These are phyloP conservation scores for Trichomalopsis sarcophagae DNA, from an alignment of 1,140 invertebrate genomes.

Conservation along the genomic window DNA sequence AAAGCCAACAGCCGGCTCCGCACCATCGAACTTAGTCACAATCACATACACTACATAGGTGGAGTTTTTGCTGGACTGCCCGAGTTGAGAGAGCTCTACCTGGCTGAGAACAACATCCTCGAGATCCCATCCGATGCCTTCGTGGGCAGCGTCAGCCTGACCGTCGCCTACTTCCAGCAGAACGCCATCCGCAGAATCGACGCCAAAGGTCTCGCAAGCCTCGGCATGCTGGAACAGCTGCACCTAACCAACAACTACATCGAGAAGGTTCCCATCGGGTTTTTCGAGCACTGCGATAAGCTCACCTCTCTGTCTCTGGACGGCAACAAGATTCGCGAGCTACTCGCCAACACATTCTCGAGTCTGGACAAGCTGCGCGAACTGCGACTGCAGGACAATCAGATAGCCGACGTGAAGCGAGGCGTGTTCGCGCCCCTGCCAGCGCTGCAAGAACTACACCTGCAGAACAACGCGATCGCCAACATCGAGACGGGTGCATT, in stretches of 20 bases:
- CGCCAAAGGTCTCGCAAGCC: slow-evolving; percentile 81
- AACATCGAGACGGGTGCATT: slow-evolving; percentile 90
- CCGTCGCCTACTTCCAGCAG: slow-evolving; percentile 90
- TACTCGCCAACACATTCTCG: slow-evolving; percentile 87
- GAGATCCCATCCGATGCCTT: slow-evolving; percentile 89
- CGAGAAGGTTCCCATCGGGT: slow-evolving; percentile 81
- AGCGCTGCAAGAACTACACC: slow-evolving; percentile 86
- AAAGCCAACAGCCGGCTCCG: slow-evolving; percentile 83
- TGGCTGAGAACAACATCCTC: slow-evolving; percentile 93
- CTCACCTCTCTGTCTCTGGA: slow-evolving; percentile 91
- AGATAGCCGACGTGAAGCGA: slow-evolving; percentile 82
- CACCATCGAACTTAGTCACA: slow-evolving; percentile 90
- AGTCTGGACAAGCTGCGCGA: slow-evolving; percentile 84
- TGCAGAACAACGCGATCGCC: slow-evolving; percentile 90
- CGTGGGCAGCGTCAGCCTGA: slow-evolving; percentile 83
- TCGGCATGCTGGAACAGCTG: slow-evolving; percentile 86
- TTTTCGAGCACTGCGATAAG: slow-evolving; percentile 83
- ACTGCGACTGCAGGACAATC: slow-evolving; percentile 91
- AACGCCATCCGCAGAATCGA: slow-evolving; percentile 89
- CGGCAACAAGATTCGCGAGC: slow-evolving; percentile 89
- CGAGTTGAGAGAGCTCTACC: slow-evolving; percentile 86
- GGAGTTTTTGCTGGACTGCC: slow-evolving; percentile 87
- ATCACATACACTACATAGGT: slow-evolving; percentile 89
- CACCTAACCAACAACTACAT: slow-evolving; percentile 92
- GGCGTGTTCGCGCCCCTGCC: slow-evolving; percentile 89